Percentiles rank a stretch among this genome's conserved stretches.
Evolutionary conservation across 2,888 invertebrate genomes (phyloP).

Genomic region (Cheilosia vernalis): DNA sequence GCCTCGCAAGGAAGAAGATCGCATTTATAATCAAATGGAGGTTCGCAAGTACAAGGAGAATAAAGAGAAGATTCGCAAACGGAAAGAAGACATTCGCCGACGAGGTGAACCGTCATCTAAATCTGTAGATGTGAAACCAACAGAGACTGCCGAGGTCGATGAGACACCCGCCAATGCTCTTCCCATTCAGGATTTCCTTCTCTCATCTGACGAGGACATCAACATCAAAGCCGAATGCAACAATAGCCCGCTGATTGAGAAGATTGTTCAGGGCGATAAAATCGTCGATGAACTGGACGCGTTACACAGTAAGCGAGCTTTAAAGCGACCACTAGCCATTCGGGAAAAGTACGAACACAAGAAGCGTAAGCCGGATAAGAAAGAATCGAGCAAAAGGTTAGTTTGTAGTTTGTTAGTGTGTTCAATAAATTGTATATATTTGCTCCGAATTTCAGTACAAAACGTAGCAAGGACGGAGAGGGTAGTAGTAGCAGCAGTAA

Average conservation of each 20-base stretch:
- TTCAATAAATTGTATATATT: not conserved
- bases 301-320: slow-evolving; percentile 77
- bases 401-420: not conserved
- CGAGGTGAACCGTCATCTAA: slow-evolving; percentile 58
- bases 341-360: slow-evolving; percentile 77
- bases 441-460: slow-evolving; percentile 66
- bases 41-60: slow-evolving; percentile 90
- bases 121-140: slow-evolving; percentile 2
- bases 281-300: slow-evolving; percentile 81
- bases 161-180: slow-evolving; percentile 58
- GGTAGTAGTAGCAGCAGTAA: slow-evolving; percentile 84
- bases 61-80: slow-evolving; percentile 89
- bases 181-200: slow-evolving; percentile 80
- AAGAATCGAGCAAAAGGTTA: slow-evolving; percentile 77
- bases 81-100: slow-evolving; percentile 80
- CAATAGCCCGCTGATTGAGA: slow-evolving; percentile 78
- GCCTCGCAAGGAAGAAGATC: slow-evolving; percentile 93
- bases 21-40: slow-evolving; percentile 87
- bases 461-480: slow-evolving; percentile 76
- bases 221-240: slow-evolving; percentile 76
- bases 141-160: slow-evolving; percentile 37
- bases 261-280: slow-evolving; percentile 79
- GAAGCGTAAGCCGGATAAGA: slow-evolving; percentile 77
- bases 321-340: slow-evolving; percentile 78
- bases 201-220: slow-evolving; percentile 80